Evolutionary conservation across 2,888 invertebrate species (phyloP).

Genomic region (Cyclophora punctaria): DNA sequence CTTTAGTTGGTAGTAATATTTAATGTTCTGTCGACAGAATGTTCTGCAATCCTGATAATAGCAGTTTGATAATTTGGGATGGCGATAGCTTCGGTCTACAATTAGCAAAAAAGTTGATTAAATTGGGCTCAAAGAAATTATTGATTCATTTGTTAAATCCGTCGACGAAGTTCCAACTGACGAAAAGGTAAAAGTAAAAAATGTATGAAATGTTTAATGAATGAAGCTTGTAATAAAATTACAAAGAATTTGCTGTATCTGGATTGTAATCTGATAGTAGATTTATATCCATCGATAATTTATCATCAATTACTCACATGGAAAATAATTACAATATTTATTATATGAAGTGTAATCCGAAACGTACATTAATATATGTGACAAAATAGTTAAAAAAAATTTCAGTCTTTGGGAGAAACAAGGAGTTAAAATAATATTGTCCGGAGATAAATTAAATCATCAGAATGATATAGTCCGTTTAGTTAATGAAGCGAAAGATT

Average conservation of each 20-base stretch:
- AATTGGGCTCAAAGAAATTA: conserved; percentile 31
- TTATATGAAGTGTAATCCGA: too few species aligned
- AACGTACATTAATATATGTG: too few species aligned
- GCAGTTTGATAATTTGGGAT: conserved; percentile 31
- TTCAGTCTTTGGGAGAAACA: background rate
- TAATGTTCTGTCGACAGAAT: conserved; percentile 16
- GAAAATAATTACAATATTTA: too few species aligned
- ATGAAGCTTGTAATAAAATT: too few species aligned
- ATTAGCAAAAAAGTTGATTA: conserved; percentile 28
- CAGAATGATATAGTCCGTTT: background rate
- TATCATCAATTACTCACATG: too few species aligned
- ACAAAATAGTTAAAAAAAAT: too few species aligned
- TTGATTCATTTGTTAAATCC: conserved; percentile 13
- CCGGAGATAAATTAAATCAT: background rate
- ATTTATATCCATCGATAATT: too few species aligned
- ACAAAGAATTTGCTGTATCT: too few species aligned
- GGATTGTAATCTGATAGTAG: too few species aligned
- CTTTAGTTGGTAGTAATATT: too few species aligned
- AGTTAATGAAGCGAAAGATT: background rate
- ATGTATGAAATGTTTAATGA: too few species aligned
- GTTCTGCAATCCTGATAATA: conserved; percentile 12
- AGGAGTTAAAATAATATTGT: background rate
- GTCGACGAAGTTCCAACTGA: background rate
- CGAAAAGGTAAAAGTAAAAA: conserved; percentile 7
- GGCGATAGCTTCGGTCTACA: conserved; percentile 25